Evolutionary conservation across 2,797 vertebrate species (phyloP), one percentile per base, ranked within the genome.

Genomic region (Urophycis tenuis): DNA sequence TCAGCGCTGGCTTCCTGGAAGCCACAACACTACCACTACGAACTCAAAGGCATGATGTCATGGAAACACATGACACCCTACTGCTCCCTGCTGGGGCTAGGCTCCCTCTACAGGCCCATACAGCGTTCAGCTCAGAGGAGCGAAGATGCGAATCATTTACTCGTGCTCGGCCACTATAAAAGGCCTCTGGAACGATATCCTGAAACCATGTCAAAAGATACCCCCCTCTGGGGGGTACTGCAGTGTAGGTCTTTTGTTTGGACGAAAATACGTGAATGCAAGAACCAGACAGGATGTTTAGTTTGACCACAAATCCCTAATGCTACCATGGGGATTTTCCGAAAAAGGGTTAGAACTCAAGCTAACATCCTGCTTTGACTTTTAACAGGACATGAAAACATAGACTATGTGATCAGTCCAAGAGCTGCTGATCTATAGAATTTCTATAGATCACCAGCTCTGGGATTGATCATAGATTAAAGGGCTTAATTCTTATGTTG

Each of bases 1-100:
- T 74, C 49, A 36, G 7, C 71, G 36, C 73, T 69, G 41, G 75
- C 33, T 82, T 87, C 80, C 80, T 81, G 78, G 86, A 87, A 88
- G 85, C 49, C 22, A 74, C 60, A 64, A 79, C 83, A 82, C 39
- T 77, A 77, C 69, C 67, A 29, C 71, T 31, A 19, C 36, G 3
- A 17, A 64, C 60, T 64, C 2, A 9, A 53, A 75, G 0, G 36
- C 85, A 81, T 67, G 74, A 84, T 78, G 35, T 78, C 53, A 64
- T 22, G 64, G 53, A 34, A 70, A 81, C 81, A 82, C 77, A 78
- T 76, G 80, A 86, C 10, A 64, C 22, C 49, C 4, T 78, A 31
- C 33, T 8, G 67, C 33, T 36, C 71, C 32, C 29, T 32, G 1
- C 12, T 39, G n/a, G 29, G 17, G n/a, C 14, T 36, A 11, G 29